Evolutionary conservation across 2,888 invertebrate species (phyloP).

Genomic region (Pammene aurita): DNA sequence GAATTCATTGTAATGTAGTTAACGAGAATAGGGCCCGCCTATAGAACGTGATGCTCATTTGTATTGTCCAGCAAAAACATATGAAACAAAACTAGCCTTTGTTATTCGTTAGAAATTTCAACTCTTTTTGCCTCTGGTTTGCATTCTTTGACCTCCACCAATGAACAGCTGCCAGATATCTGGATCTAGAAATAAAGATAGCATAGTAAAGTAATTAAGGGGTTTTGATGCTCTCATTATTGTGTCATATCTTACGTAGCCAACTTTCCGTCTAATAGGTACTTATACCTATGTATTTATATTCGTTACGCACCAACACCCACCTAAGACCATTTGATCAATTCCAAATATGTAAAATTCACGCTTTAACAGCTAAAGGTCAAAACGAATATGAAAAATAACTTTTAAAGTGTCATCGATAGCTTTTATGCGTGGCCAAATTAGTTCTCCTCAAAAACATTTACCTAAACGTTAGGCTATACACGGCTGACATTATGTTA

Average conservation of each 20-base stretch:
- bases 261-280: too few species aligned
- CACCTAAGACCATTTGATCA: conserved; percentile 5
- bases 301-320: conserved; percentile 7
- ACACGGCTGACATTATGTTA: conserved; percentile 47
- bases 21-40: conserved; percentile 21
- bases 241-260: too few species aligned
- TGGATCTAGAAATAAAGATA: too few species aligned
- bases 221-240: too few species aligned
- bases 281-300: neutral
- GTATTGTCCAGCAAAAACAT: neutral
- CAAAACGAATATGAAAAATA: conserved; percentile 23
- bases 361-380: conserved; percentile 2
- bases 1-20: conserved; percentile 37
- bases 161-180: too few species aligned
- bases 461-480: conserved; percentile 28
- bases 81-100: neutral
- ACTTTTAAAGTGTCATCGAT: conserved; percentile 22
- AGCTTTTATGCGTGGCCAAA: conserved; percentile 32
- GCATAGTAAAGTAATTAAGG: too few species aligned
- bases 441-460: conserved; percentile 23
- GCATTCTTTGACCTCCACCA: too few species aligned
- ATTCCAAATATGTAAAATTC: conserved; percentile 20
- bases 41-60: conserved; percentile 24
- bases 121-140: too few species aligned
- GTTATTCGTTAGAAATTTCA: too few species aligned